phyloP scores from a whole-genome alignment of 1,140 invertebrate genomes.

The Drosophila ananassae region DNA sequence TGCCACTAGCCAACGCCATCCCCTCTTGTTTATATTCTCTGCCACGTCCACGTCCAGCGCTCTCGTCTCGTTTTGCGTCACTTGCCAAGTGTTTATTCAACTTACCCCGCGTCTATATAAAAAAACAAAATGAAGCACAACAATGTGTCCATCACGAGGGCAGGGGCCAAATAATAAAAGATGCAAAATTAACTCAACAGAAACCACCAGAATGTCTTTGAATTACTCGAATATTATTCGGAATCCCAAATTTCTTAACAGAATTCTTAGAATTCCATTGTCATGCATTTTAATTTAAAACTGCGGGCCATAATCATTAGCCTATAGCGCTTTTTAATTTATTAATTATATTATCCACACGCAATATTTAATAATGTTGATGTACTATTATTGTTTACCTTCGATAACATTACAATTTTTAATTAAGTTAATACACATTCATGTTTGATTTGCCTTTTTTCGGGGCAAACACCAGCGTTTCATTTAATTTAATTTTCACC shows the following conservation, averaged over 20 bases:
- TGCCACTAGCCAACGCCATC: neutral
- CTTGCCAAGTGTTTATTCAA: constrained; percentile 75
- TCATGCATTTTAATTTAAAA: neutral
- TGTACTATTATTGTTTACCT: too few species aligned
- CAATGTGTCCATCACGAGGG: constrained; percentile 14
- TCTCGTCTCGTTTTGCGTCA: constrained; percentile 58
- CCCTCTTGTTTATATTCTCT: constrained; percentile 28
- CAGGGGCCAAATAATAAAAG: constrained; percentile 5
- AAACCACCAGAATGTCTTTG: constrained; percentile 21
- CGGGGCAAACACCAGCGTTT: neutral
- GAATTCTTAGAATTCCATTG: neutral
- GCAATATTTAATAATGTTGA: too few species aligned
- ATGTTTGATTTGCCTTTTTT: neutral
- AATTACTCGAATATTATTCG: constrained; percentile 4
- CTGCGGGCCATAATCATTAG: too few species aligned
- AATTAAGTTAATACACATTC: too few species aligned
- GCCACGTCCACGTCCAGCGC: constrained; percentile 33
- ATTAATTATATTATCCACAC: too few species aligned
- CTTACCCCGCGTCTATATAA: constrained; percentile 52
- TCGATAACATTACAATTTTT: too few species aligned
- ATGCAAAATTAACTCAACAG: constrained; percentile 33
- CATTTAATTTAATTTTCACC: constrained; percentile 19
- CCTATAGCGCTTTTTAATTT: too few species aligned
- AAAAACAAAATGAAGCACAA: constrained; percentile 33
- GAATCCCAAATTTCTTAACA: neutral